Conservation (phyloP, 1,140 invertebrate genomes). For the Heliothis virescens region DNA sequence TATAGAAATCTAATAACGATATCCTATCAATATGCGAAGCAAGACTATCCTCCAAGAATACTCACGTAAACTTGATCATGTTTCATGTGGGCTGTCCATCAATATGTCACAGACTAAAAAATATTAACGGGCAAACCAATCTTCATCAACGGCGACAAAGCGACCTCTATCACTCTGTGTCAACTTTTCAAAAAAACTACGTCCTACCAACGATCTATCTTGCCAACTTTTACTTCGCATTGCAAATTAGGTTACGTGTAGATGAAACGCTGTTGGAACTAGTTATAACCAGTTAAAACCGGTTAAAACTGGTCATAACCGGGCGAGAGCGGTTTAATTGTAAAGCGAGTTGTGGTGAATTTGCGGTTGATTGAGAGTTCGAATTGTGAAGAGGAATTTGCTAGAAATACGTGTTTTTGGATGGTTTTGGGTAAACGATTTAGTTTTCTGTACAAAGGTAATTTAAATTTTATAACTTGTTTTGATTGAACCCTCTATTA, state of each 20-base stretch:
- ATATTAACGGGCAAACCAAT: not conserved
- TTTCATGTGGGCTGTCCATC: not conserved
- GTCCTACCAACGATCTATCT: not conserved
- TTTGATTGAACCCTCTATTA: too few relatives aligned
- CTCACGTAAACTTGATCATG: not conserved
- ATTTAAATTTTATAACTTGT: too few relatives aligned
- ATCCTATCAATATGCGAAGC: too few relatives aligned
- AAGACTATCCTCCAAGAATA: not conserved
- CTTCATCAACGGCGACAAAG: not conserved
- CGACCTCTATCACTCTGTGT: not conserved
- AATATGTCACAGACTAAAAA: not conserved
- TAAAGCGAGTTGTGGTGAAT: slow-evolving; percentile 21
- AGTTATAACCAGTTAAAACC: not conserved
- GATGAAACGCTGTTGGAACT: slow-evolving; percentile 9
- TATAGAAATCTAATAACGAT: too few relatives aligned
- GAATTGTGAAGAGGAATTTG: not conserved
- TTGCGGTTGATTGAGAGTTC: slow-evolving; percentile 14
- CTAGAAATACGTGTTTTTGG: not conserved
- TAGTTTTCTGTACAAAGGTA: not conserved
- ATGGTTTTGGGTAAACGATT: not conserved
- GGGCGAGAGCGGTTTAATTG: slow-evolving; percentile 24
- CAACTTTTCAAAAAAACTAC: slow-evolving; percentile 14
- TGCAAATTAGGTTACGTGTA: slow-evolving; percentile 19
- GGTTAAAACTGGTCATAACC: slow-evolving; percentile 15
- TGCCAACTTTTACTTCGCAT: slow-evolving; percentile 9